These are phyloP conservation scores for Taenaris catops DNA, from an alignment of 2,888 invertebrate genomes.

Conservation along the genomic window DNA sequence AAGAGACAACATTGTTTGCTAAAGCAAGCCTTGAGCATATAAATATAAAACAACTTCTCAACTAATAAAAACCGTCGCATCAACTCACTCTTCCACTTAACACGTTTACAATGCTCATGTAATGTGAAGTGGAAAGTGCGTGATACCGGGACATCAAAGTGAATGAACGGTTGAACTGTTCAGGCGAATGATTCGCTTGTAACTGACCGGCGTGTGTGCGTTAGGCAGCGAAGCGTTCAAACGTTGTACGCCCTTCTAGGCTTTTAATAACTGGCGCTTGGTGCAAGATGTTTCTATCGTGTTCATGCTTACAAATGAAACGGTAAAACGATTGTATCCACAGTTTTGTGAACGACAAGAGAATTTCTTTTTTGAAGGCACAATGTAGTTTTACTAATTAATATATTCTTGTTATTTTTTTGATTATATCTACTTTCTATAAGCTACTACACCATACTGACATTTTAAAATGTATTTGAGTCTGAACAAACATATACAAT, in stretches of 20 bases:
- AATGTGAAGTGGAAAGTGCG: slow-evolving; percentile 55
- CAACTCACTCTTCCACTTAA: slow-evolving; percentile 7
- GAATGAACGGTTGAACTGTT: slow-evolving; percentile 42
- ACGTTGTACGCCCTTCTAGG: slow-evolving; percentile 13
- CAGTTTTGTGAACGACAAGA: no score
- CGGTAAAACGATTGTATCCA: no score
- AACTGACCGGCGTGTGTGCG: slow-evolving; percentile 48
- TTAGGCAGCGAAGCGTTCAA: slow-evolving; percentile 19
- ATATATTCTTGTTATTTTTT: no score
- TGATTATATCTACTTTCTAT: no score
- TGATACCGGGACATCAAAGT: slow-evolving; percentile 63
- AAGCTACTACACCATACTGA: no score
- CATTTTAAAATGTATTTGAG: no score
- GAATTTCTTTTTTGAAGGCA: no score
- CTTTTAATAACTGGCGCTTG: slow-evolving; percentile 15
- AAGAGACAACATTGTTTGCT: no score
- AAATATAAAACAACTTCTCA: neutral
- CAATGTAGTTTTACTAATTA: no score
- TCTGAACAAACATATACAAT: no score
- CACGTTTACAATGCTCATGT: slow-evolving; percentile 21
- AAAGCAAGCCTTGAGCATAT: no score
- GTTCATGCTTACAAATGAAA: neutral
- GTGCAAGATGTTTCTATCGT: slow-evolving; percentile 2
- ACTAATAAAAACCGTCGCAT: slow-evolving; percentile 1
- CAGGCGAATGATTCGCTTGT: slow-evolving; percentile 57